These are phyloP conservation scores for Albula glossodonta DNA, from an alignment of 2,113 vertebrate species.

Conservation along the genomic window DNA sequence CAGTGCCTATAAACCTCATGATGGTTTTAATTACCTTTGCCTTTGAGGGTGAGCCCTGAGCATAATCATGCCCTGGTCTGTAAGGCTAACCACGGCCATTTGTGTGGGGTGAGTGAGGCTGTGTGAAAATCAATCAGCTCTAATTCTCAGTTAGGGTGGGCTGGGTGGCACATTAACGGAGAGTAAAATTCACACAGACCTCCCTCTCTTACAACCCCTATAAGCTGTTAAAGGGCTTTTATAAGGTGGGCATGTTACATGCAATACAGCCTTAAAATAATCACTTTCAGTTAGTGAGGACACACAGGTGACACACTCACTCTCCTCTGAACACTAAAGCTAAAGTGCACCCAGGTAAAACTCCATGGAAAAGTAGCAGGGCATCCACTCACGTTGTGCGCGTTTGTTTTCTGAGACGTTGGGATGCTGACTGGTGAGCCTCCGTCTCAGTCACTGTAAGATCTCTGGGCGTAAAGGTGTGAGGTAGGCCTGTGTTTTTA, in stretches of 20 bases:
- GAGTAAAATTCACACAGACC: not conserved
- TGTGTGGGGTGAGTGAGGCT: not conserved
- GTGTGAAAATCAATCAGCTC: not conserved
- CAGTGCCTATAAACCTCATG: no score
- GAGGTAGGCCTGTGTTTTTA: no score
- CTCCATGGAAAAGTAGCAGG: no score
- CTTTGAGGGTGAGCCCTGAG: no score
- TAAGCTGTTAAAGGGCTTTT: conserved; percentile 13
- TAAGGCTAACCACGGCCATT: no score
- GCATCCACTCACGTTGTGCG: no score
- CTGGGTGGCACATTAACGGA: not conserved
- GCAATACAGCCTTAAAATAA: conserved; percentile 4
- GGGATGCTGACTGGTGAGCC: no score
- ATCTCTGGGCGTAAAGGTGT: not conserved
- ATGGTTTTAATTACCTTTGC: no score
- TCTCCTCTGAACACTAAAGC: not conserved
- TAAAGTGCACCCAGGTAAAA: no score
- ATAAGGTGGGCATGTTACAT: not conserved
- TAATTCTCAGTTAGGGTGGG: not conserved
- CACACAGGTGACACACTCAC: conserved; percentile 1
- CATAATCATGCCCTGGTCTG: no score
- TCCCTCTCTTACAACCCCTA: conserved; percentile 7
- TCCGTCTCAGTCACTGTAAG: no score
- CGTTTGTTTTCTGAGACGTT: not conserved
- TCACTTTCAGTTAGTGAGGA: conserved; percentile 26